Conservation (phyloP, 2,888 invertebrate genomes). For the Xanthorhoe spadicearia region DNA sequence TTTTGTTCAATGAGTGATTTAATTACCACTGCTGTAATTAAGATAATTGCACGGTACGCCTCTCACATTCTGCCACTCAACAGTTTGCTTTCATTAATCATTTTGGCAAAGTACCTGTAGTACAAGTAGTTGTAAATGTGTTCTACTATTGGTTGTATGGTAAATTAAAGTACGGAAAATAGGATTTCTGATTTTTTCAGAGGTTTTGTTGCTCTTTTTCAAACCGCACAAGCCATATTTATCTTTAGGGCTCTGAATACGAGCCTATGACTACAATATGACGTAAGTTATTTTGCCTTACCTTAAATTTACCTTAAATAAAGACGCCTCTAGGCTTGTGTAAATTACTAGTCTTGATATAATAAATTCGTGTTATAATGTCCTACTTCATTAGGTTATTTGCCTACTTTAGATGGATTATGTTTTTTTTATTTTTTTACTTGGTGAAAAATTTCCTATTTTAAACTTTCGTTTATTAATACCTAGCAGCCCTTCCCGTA, state of each 20-base stretch:
- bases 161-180: no score
- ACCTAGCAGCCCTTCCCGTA: no score
- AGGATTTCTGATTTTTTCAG: no score
- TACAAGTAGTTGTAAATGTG: not conserved
- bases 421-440: not conserved
- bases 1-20: not conserved
- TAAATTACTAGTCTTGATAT: slow-evolving; percentile 9
- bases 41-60: not conserved
- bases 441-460: not conserved
- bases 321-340: slow-evolving; percentile 6
- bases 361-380: slow-evolving; percentile 24
- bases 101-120: not conserved
- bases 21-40: not conserved
- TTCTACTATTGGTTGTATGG: no score
- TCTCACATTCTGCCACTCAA: slow-evolving; percentile 4
- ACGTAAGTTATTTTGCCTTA: slow-evolving; percentile 12
- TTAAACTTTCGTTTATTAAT: no score
- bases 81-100: not conserved
- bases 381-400: slow-evolving; percentile 18
- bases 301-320: slow-evolving; percentile 1
- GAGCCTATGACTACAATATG: not conserved
- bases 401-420: slow-evolving; percentile 10
- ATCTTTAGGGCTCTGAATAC: no score
- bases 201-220: no score
- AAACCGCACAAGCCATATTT: no score